phyloP scores from a whole-genome alignment of 2,888 invertebrate genomes.

The Spialia ferax region DNA sequence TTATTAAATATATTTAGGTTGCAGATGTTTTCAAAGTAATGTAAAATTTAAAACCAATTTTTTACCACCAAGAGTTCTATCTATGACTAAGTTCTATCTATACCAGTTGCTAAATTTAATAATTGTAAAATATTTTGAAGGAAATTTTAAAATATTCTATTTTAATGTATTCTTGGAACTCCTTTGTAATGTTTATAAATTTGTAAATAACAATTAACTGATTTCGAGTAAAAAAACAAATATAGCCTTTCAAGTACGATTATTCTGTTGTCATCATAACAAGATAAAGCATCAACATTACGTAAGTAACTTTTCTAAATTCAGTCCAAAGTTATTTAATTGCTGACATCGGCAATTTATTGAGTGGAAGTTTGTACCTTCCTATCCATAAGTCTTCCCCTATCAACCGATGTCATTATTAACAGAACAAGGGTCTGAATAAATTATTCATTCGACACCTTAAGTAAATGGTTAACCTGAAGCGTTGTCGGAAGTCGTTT shows the following conservation, averaged over 20 bases:
- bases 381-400: slow-evolving; percentile 44
- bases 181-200: too few species aligned
- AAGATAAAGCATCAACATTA: neutral
- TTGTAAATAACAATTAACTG: too few species aligned
- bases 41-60: too few species aligned
- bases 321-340: slow-evolving; percentile 27
- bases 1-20: neutral
- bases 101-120: too few species aligned
- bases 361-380: slow-evolving; percentile 29
- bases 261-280: neutral
- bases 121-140: too few species aligned
- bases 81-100: too few species aligned
- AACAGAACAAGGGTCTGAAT: slow-evolving; percentile 51
- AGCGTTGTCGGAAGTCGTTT: slow-evolving; percentile 31
- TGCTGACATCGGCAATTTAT: slow-evolving; percentile 37
- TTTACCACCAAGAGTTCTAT: too few species aligned
- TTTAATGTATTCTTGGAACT: too few species aligned
- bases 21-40: too few species aligned
- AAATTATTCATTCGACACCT: slow-evolving; percentile 53
- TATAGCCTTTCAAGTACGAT: neutral
- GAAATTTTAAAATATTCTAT: too few species aligned
- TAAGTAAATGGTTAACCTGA: slow-evolving; percentile 48
- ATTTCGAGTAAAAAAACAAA: neutral
- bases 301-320: neutral
- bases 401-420: slow-evolving; percentile 53